A percentile compares a stretch with the other conserved stretches of the same genome.
phyloP scores from a whole-genome alignment of 2,797 vertebrate species.

The Pipistrellus pipistrellus region DNA sequence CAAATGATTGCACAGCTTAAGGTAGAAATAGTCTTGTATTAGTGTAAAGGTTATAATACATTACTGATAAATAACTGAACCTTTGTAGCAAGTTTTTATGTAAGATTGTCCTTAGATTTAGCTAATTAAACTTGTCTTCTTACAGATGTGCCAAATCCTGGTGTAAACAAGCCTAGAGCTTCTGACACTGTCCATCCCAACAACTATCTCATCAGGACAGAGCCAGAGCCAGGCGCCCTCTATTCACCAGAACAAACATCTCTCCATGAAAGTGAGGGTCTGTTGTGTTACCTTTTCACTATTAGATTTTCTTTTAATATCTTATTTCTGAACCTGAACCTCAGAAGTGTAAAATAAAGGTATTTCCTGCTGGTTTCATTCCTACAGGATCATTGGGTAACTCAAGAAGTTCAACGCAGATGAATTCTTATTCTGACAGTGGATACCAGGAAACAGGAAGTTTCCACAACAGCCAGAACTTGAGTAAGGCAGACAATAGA shows the following conservation, averaged over 20 bases:
- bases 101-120: slow-evolving; percentile 53
- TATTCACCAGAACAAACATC: slow-evolving; percentile 96
- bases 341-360: slow-evolving; percentile 14
- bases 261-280: slow-evolving; percentile 99
- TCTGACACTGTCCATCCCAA: slow-evolving; percentile 93
- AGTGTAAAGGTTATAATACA: neutral
- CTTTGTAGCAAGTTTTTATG: slow-evolving; percentile 44
- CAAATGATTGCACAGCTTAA: slow-evolving; percentile 18
- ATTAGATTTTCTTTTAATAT: slow-evolving; percentile 68
- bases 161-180: slow-evolving; percentile 92
- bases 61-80: slow-evolving; percentile 34
- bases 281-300: slow-evolving; percentile 91
- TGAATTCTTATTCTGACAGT: slow-evolving; percentile 99
- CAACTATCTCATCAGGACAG: slow-evolving; percentile 93
- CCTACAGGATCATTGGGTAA: slow-evolving; percentile 95
- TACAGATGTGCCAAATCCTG: slow-evolving; percentile 93
- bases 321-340: slow-evolving; percentile 50
- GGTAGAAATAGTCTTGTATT: slow-evolving; percentile 10
- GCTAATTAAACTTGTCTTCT: slow-evolving; percentile 83
- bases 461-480: slow-evolving; percentile 94
- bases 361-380: slow-evolving; percentile 72
- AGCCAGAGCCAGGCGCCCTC: slow-evolving; percentile 93
- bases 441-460: slow-evolving; percentile 97
- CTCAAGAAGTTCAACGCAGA: slow-evolving; percentile 97
- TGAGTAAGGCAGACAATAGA: slow-evolving; percentile 93